Evolutionary conservation across 2,888 invertebrate genomes (phyloP), one percentile per base, ranked within the genome.

Genomic region (Polymixis lichenea): DNA sequence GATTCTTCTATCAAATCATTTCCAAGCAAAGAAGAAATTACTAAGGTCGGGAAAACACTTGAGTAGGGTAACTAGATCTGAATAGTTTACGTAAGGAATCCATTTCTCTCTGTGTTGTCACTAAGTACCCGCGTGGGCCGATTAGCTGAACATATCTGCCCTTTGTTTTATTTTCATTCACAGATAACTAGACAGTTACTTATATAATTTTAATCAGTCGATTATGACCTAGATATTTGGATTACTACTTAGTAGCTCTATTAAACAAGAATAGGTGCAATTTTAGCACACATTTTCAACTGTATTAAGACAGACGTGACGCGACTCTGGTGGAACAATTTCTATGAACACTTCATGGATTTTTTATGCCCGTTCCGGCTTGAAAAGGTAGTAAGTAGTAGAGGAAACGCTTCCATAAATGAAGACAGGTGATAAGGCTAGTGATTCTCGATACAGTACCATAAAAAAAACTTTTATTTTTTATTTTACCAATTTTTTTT

Each of bases 161-260:
- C 22, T 64, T 79, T 70, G 56, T 67, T 80, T 77, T 70, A 70
- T 78, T 80, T 83, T 80, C 61, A 77, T 77, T 80, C 3, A 38
- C 6, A 56, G 56, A 61, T 61, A 80, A 32, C 32, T 38, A 61
- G 17, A 43, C 15, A 32, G 25, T 7, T 61, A 77, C 61, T 56
- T 61, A 67, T 62, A 65, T 5, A 38, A 28, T 53, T 46, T 6
- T 60, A 58, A 55, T 32, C 22, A 51, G 49, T 28, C 3, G 22
- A 32, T 72, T 51, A 32, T 67, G 56, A 38, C n/a, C n/a, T 60
- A 76, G 38, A 64, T 49, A 64, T 19, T 5, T 25, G n/a, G 15
- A 43, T 17, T 6, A 53, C 15, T 65, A 43, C 51, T 62, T 46
- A 25, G 19, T 46, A 46, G 19, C 19, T 46, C 25, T 46, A 25